These are phyloP conservation scores for Willisornis vidua DNA, from an alignment of 2,113 vertebrate genomes.

Conservation along the genomic window DNA sequence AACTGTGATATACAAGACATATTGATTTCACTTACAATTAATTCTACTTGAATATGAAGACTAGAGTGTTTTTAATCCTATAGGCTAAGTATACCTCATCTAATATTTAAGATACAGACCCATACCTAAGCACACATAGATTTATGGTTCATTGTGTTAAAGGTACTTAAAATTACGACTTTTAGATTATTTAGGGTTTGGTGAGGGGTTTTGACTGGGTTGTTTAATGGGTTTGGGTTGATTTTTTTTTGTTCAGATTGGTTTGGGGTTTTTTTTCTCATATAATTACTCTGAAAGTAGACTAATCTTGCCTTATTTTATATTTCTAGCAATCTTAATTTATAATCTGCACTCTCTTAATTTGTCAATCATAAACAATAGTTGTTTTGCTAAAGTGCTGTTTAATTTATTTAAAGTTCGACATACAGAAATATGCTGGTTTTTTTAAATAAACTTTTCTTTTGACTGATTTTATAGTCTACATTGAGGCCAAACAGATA, in stretches of 20 bases:
- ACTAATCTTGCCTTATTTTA: not conserved
- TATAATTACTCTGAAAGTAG: not conserved
- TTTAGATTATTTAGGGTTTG: not conserved
- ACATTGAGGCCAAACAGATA: not conserved
- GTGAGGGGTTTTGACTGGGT: not conserved
- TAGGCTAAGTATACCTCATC: not conserved
- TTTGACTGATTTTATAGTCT: not conserved
- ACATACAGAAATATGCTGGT: not conserved
- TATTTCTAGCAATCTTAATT: not conserved
- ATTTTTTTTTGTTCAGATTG: not conserved
- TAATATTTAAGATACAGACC: not conserved
- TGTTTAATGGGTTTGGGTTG: no score
- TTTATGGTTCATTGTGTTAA: not conserved
- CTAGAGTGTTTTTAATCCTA: not conserved
- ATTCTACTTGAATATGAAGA: not conserved
- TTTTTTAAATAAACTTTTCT: not conserved
- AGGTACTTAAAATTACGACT: not conserved
- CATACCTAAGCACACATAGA: not conserved
- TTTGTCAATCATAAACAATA: not conserved
- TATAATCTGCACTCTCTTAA: not conserved
- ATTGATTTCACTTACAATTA: not conserved
- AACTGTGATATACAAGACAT: not conserved
- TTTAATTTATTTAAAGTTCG: not conserved
- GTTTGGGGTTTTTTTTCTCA: not conserved
- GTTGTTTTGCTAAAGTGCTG: not conserved